Conservation (phyloP, 2,888 invertebrate species). For the Drosophila borealis region DNA sequence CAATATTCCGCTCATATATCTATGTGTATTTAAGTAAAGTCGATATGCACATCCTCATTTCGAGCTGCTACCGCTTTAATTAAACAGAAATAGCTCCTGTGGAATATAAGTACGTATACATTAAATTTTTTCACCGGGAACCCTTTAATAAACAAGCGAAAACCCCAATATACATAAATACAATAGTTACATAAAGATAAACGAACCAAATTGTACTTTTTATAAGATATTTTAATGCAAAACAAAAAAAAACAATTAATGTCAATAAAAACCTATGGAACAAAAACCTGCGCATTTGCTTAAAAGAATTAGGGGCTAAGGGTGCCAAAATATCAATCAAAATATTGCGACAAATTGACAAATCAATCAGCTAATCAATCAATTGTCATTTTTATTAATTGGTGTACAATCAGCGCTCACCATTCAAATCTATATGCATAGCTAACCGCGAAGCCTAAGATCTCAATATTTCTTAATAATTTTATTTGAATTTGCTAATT, state of each 20-base stretch:
- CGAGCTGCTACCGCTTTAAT: constrained; percentile 49
- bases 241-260: constrained; percentile 53
- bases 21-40: constrained; percentile 23
- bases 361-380: no score
- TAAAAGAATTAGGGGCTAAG: no score
- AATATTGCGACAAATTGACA: no score
- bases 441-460: no score
- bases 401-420: no score
- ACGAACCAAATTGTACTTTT: constrained; percentile 76
- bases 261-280: constrained; percentile 58
- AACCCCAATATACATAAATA: constrained; percentile 41
- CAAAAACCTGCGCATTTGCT: background rate
- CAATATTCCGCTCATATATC: constrained; percentile 25
- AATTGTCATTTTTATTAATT: no score
- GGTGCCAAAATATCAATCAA: background rate
- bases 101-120: constrained; percentile 41
- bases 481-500: no score
- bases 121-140: constrained; percentile 64
- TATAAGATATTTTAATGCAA: constrained; percentile 76
- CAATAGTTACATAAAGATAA: constrained; percentile 59
- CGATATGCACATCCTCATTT: constrained; percentile 28
- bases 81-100: constrained; percentile 44
- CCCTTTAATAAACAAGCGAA: constrained; percentile 62
- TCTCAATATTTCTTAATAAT: no score
- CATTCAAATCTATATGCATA: no score